Conservation (phyloP, 2,888 invertebrate species). For the Frankliniella fusca region DNA sequence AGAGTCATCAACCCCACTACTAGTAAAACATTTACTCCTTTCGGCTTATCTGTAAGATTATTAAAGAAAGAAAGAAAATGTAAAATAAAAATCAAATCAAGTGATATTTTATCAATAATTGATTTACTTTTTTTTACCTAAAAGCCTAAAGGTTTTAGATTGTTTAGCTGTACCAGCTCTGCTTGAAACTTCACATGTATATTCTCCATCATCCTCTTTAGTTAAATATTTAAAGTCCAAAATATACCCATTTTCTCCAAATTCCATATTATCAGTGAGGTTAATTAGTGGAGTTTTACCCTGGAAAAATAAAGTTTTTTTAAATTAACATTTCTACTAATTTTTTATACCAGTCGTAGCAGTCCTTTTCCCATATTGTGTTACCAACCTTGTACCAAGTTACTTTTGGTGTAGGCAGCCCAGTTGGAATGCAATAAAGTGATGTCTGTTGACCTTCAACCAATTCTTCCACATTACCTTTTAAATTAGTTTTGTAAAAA, state of each 20-base stretch:
- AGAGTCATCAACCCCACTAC: constrained; percentile 41
- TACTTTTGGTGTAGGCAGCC: neutral
- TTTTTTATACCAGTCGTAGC: neutral
- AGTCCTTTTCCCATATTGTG: neutral
- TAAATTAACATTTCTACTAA: constrained; percentile 30
- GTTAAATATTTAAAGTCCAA: constrained; percentile 55
- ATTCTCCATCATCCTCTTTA: constrained; percentile 58
- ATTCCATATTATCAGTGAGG: constrained; percentile 34
- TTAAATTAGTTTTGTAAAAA: constrained; percentile 24
- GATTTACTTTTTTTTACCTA: constrained; percentile 17
- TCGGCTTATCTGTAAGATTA: constrained; percentile 41
- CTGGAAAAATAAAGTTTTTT: constrained; percentile 42
- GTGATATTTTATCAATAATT: neutral
- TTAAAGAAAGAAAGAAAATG: constrained; percentile 1
- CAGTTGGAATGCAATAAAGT: neutral
- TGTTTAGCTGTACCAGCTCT: constrained; percentile 48
- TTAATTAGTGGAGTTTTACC: constrained; percentile 44
- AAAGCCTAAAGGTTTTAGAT: constrained; percentile 30
- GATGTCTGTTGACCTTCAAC: neutral
- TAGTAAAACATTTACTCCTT: constrained; percentile 36
- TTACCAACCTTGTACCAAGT: neutral
- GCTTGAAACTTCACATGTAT: constrained; percentile 55
- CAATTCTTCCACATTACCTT: neutral
- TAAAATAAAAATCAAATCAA: neutral
- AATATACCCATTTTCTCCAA: constrained; percentile 45